These are phyloP conservation scores for Ichneumoninae sp. DNA, from an alignment of 2,888 invertebrate species.

Conservation along the genomic window DNA sequence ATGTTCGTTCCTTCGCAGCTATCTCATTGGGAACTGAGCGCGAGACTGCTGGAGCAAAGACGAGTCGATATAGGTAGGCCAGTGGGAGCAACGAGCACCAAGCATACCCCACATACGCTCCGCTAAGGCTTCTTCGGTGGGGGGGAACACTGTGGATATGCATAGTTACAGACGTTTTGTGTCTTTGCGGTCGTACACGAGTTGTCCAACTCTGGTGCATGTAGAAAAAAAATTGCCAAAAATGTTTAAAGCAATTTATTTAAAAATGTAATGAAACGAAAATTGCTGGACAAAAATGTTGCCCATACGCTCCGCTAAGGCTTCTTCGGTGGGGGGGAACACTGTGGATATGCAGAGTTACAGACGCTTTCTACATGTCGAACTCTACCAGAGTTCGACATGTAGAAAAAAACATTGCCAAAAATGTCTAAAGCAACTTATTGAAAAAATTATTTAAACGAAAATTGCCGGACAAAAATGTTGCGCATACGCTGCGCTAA, in stretches of 20 bases:
- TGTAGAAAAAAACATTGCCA: no score
- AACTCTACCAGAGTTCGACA: no score
- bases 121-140: slow-evolving; percentile 76
- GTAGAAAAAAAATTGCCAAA: no score
- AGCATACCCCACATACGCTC: slow-evolving; percentile 73
- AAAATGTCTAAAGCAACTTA: no score
- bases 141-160: slow-evolving; percentile 52
- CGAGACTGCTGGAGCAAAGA: slow-evolving; percentile 52
- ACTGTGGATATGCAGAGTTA: neutral
- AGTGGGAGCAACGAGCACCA: slow-evolving; percentile 68
- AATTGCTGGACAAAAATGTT: no score
- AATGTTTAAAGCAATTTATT: no score
- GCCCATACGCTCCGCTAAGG: slow-evolving; percentile 74
- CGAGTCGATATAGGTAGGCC: slow-evolving; percentile 44
- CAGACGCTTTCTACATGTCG: no score
- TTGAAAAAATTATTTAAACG: no score
- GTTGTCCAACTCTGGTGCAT: neutral
- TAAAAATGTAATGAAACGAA: no score
- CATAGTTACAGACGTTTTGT: slow-evolving; percentile 4
- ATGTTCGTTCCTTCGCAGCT: slow-evolving; percentile 28
- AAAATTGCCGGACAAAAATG: no score
- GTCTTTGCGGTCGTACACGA: neutral
- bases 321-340: slow-evolving; percentile 74
- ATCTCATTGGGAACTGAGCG: slow-evolving; percentile 42
- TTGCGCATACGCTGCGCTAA: slow-evolving; percentile 71